phyloP scores from a whole-genome alignment of 2,113 vertebrate genomes.

The Bos indicus region DNA sequence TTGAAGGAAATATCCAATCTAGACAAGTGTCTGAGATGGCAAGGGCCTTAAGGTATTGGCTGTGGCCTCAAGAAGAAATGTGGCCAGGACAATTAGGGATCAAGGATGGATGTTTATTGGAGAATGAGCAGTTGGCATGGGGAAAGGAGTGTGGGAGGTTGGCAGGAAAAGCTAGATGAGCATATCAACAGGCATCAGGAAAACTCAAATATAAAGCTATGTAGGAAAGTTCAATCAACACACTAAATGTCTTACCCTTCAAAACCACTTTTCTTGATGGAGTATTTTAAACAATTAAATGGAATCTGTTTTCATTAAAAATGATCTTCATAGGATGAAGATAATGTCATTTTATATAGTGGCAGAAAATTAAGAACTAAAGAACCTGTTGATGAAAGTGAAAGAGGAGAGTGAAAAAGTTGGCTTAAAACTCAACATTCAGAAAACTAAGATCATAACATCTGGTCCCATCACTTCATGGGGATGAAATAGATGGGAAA shows the following conservation, averaged over 20 bases:
- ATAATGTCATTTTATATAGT: neutral
- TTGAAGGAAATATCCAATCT: neutral
- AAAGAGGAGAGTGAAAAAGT: neutral
- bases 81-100: neutral
- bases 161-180: neutral
- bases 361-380: neutral
- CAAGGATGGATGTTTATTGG: neutral
- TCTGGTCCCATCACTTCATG: neutral
- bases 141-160: neutral
- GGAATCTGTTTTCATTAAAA: neutral
- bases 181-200: neutral
- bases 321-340: neutral
- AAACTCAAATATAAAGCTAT: neutral
- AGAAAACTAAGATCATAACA: neutral
- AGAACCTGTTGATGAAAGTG: neutral
- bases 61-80: neutral
- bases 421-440: neutral
- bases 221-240: neutral
- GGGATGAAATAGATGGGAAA: neutral
- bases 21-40: neutral
- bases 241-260: neutral
- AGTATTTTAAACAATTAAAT: constrained; percentile 16
- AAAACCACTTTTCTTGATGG: constrained; percentile 14
- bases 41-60: neutral
- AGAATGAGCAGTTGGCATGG: neutral